phyloP scores from a whole-genome alignment of 2,797 vertebrate species.

The Molossus alvarezi region DNA sequence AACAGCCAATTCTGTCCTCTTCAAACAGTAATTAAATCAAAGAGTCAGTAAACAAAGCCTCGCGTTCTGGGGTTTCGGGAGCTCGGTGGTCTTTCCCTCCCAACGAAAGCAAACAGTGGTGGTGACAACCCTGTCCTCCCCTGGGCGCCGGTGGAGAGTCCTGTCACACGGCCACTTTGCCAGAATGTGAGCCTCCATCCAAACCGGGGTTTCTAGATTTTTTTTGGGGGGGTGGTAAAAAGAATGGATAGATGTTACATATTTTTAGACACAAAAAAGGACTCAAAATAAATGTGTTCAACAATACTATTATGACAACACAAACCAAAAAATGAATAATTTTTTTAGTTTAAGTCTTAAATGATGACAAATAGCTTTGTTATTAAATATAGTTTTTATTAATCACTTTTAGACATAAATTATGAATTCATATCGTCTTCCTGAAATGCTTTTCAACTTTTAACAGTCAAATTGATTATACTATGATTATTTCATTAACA shows the following conservation, averaged over 20 bases:
- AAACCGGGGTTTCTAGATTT: constrained; percentile 46
- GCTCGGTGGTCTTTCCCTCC: constrained; percentile 83
- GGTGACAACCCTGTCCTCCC: constrained; percentile 57
- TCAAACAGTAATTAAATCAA: constrained; percentile 99
- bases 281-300: constrained; percentile 84
- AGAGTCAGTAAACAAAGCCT: constrained; percentile 98
- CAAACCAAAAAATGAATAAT: constrained; percentile 90
- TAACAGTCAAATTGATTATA: constrained; percentile 95
- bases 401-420: constrained; percentile 93
- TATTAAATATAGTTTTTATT: constrained; percentile 95
- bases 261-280: constrained; percentile 84
- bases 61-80: constrained; percentile 92
- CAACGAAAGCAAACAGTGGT: constrained; percentile 68
- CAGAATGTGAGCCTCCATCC: neutral
- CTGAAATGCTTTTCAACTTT: constrained; percentile 94
- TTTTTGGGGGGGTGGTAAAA: neutral
- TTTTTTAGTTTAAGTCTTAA: constrained; percentile 91
- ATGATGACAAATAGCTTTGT: constrained; percentile 95
- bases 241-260: constrained; percentile 58
- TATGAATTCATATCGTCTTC: constrained; percentile 93
- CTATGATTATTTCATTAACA: constrained; percentile 95
- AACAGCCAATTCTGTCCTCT: constrained; percentile 97
- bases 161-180: neutral
- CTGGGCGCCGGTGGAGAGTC: neutral
- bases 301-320: constrained; percentile 90